Conservation (phyloP, 2,113 vertebrate genomes). For the Oxygymnocypris stewartii region DNA sequence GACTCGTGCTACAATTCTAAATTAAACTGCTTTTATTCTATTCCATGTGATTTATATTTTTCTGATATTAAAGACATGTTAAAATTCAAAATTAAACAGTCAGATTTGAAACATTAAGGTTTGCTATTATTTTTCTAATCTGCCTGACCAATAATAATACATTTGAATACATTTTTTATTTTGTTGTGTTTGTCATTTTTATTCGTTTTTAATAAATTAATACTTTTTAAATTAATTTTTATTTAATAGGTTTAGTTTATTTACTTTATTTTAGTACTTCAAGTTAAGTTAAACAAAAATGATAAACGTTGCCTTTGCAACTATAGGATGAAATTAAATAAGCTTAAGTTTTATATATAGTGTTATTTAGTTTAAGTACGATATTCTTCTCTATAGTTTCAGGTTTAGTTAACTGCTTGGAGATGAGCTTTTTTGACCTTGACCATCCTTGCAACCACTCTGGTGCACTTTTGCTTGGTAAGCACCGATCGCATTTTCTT, state of each 20-base stretch:
- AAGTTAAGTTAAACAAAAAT: too few relatives aligned
- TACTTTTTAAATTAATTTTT: too few relatives aligned
- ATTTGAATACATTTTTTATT: not conserved
- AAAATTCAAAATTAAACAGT: not conserved
- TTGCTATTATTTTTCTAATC: not conserved
- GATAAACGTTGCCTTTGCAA: not conserved
- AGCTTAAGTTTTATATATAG: too few relatives aligned
- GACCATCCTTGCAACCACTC: not conserved
- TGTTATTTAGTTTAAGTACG: too few relatives aligned
- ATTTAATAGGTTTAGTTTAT: too few relatives aligned
- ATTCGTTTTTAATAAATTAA: too few relatives aligned
- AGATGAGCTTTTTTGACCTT: not conserved
- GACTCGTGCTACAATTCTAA: not conserved
- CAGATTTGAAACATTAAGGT: not conserved
- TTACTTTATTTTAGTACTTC: too few relatives aligned
- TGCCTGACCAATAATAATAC: not conserved
- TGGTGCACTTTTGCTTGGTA: not conserved
- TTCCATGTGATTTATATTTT: not conserved
- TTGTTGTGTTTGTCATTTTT: too few relatives aligned
- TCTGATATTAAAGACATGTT: not conserved
- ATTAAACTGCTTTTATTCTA: not conserved
- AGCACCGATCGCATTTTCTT: too few relatives aligned
- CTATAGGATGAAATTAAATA: not conserved
- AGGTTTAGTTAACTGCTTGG: not conserved
- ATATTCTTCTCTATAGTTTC: too few relatives aligned